Evolutionary conservation across 2,113 vertebrate genomes (phyloP), one percentile per base, ranked within the genome.

Genomic region (Oncorhynchus masou): DNA sequence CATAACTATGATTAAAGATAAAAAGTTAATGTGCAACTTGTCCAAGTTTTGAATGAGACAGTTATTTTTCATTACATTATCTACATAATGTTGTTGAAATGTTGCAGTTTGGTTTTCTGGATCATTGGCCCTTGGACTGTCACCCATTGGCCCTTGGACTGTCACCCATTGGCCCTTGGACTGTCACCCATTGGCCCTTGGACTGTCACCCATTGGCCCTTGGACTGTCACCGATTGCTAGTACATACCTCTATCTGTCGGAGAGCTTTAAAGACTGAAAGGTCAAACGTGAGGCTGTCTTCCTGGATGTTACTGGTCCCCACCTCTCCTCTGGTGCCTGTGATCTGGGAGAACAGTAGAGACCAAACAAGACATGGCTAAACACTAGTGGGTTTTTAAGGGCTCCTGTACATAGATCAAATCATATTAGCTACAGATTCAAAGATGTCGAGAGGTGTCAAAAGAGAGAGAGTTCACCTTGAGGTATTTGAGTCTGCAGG

Each of bases 231-330:
- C 39, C 39, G 3, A 45, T 45, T 11, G 39, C 39, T 45, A 45
- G 9, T 3, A 45, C 64, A 76, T 89, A 99, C 98, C 96, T 99
- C 96, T 62, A 99, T 95, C 83, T 99, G 98, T 79, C 95, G 94
- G 85, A 99, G 94, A 0, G 97, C 95, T 74, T 98, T 99, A 87
- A 99, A 99, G 82, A 99, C 91, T 16, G 96, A 98, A 67, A 99
- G 88, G 86, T 99, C 97, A 79, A 97, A 99, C 4, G 93, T 92
- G 13, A 99, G 92, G 51, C 88, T 91, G 85, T 91, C 93, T 79
- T 99, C 98, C 85, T 95, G 92, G 90, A 99, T 98, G 87, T 98
- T 98, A 88, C 98, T 99, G 88, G 93, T 96, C 84, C 97, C 96
- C 81, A 96, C 94, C 76, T 93, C 91, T 79, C 95, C 95, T 77